These are phyloP conservation scores for Leistus spinibarbis DNA, from an alignment of 2,888 invertebrate genomes.

Conservation along the genomic window DNA sequence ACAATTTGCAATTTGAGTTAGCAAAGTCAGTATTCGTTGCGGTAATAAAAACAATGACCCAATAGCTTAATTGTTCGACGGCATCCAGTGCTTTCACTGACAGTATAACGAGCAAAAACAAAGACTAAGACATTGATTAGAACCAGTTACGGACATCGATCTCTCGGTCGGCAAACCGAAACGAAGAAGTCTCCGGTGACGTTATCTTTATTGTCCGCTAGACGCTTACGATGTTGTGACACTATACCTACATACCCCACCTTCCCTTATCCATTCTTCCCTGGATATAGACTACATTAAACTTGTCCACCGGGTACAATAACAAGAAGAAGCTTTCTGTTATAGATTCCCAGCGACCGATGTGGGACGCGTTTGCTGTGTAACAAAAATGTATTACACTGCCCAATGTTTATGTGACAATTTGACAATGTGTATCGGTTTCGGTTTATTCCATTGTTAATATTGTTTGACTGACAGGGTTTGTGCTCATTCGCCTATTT, in stretches of 20 bases:
- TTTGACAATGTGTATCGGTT: neutral
- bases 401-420: neutral
- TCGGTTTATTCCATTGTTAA: neutral
- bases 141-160: neutral
- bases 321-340: neutral
- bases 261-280: neutral
- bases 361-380: neutral
- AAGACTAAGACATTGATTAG: neutral
- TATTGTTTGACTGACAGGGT: neutral
- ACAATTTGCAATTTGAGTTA: slow-evolving; percentile 11
- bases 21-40: neutral
- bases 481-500: neutral
- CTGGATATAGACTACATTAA: neutral
- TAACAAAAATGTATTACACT: neutral
- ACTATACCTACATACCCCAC: neutral
- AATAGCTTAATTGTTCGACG: neutral
- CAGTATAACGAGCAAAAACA: neutral
- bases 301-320: neutral
- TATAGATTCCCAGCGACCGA: neutral
- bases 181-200: neutral
- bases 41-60: neutral
- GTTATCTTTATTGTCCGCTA: neutral
- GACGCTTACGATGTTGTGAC: neutral
- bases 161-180: neutral
- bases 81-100: neutral